Evolutionary conservation across 2,113 vertebrate species (phyloP).

Genomic region (Neolamprologus toae): DNA sequence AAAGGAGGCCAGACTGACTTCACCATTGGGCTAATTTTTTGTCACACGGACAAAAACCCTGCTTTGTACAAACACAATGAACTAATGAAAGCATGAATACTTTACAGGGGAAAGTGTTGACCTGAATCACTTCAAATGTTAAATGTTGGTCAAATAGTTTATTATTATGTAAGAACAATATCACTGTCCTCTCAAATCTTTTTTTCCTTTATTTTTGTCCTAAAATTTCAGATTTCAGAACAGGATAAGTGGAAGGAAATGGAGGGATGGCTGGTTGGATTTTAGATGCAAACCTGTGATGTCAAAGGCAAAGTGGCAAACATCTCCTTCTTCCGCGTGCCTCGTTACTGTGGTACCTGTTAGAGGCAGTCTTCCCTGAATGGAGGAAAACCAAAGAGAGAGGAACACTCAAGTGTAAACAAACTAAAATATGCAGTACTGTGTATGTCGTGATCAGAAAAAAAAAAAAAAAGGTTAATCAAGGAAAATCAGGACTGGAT

Average conservation of each 20-base stretch:
- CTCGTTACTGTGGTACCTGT: conserved; percentile 81
- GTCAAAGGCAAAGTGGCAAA: conserved; percentile 82
- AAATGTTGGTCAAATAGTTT: neutral
- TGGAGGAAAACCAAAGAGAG: neutral
- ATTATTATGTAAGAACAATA: neutral
- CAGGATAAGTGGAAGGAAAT: neutral
- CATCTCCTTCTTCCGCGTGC: conserved; percentile 80
- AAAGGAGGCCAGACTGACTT: neutral
- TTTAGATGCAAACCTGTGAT: conserved; percentile 80
- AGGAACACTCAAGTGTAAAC: neutral
- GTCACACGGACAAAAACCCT: fast-evolving
- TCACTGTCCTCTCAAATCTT: neutral
- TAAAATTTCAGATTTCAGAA: neutral
- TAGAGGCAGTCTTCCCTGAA: conserved; percentile 82
- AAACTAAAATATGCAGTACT: neutral
- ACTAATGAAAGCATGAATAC: neutral
- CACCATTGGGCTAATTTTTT: neutral
- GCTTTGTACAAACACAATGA: neutral
- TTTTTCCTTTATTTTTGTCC: neutral
- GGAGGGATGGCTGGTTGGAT: neutral
- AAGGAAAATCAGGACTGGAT: neutral
- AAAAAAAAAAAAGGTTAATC: neutral
- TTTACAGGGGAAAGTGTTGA: fast-evolving
- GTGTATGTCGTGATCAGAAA: fast-evolving
- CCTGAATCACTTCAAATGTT: neutral